A percentile compares a stretch with the other conserved stretches of the same genome.
phyloP scores from a whole-genome alignment of 2,113 vertebrate genomes.

The Monarcha castaneiventris region DNA sequence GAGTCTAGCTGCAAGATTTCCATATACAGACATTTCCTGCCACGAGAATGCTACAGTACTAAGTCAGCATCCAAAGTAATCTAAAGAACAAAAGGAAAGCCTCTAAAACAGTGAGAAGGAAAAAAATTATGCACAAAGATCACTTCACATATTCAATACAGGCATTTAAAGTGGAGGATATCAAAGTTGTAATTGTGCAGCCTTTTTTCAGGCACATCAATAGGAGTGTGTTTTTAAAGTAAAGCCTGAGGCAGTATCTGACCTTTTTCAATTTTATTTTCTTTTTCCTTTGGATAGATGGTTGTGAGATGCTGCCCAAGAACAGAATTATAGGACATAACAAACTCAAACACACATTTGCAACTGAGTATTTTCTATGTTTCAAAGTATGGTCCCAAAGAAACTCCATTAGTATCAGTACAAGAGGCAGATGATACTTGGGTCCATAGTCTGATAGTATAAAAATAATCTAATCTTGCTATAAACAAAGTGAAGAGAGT shows the following conservation, averaged over 20 bases:
- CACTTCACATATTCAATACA: constrained; percentile 53
- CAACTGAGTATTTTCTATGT: neutral
- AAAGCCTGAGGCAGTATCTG: constrained; percentile 27
- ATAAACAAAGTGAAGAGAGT: neutral
- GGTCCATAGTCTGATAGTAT: neutral
- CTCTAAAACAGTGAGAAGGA: constrained; percentile 31
- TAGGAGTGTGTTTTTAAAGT: neutral
- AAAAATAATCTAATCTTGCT: neutral
- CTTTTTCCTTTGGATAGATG: neutral
- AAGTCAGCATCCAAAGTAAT: constrained; percentile 46
- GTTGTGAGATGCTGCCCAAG: neutral
- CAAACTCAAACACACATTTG: neutral
- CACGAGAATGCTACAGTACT: neutral
- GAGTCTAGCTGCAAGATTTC: constrained; percentile 66
- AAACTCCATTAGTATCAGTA: neutral
- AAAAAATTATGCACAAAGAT: constrained; percentile 18
- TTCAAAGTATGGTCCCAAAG: neutral
- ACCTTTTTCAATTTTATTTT: neutral
- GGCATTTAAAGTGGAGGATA: constrained; percentile 39
- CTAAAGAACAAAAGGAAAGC: constrained; percentile 45
- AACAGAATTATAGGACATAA: neutral
- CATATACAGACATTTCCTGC: constrained; percentile 52
- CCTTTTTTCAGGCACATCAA: constrained; percentile 37
- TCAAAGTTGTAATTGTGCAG: neutral
- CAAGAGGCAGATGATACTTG: neutral